Evolutionary conservation across 2,888 invertebrate genomes (phyloP).

Genomic region (Podabrus alpinus): DNA sequence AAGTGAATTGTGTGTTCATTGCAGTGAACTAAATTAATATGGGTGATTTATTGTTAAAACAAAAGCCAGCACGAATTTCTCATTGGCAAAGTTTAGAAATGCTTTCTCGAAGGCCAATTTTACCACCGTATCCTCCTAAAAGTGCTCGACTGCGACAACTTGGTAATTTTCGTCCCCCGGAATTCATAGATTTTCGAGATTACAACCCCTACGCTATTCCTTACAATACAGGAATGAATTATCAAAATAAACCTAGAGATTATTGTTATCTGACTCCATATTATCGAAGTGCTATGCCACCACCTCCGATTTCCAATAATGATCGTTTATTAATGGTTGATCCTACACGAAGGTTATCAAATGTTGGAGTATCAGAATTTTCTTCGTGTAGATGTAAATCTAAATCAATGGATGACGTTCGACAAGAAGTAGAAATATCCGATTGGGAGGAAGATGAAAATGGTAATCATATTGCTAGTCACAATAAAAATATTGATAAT

Average conservation of each 20-base stretch:
- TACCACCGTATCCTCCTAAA: constrained; percentile 61
- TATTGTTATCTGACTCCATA: constrained; percentile 72
- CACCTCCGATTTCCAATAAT: constrained; percentile 55
- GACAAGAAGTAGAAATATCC: constrained; percentile 55
- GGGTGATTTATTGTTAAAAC: constrained; percentile 69
- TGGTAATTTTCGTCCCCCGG: constrained; percentile 27
- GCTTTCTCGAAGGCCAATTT: constrained; percentile 64
- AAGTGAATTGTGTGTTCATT: background rate
- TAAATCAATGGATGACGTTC: constrained; percentile 73
- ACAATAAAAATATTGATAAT: constrained; percentile 57
- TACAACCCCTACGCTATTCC: constrained; percentile 24
- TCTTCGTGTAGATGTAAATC: constrained; percentile 68
- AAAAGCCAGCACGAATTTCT: constrained; percentile 60
- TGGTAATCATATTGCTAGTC: constrained; percentile 63
- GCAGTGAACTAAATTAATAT: constrained; percentile 40
- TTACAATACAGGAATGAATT: constrained; percentile 41
- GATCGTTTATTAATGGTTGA: constrained; percentile 50
- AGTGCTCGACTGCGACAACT: constrained; percentile 43
- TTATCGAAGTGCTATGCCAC: constrained; percentile 68
- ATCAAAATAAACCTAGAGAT: constrained; percentile 54
- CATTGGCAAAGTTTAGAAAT: constrained; percentile 54
- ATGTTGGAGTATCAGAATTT: constrained; percentile 29
- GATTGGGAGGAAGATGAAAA: constrained; percentile 68
- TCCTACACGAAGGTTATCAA: constrained; percentile 42
- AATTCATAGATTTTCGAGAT: constrained; percentile 46